Base-by-base conservation (phyloP, 2,113 vertebrate genomes). In the Eclectus roratus region DNA sequence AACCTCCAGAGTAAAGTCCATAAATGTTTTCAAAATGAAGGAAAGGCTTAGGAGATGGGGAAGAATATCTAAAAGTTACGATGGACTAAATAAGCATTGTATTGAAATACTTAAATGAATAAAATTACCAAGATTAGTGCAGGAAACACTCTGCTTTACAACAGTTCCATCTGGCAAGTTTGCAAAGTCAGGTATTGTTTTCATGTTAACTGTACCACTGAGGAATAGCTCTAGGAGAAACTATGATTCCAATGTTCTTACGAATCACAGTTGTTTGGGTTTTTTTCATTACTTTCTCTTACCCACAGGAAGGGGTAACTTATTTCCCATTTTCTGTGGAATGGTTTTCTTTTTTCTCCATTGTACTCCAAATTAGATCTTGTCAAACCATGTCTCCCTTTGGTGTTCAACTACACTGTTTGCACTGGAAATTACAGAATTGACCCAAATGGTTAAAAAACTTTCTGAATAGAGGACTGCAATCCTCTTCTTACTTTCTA, bases 211-310 rank as follows among this genome's bases (percentile, higher is more conserved):
- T 49, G 12, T 24, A 53, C 18, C 49, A n/a, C 44, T 66, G 29
- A 73, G 31, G 24, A 83, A 63, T 10, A 58, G 7, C 43, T 47
- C 43, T 64, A 68, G 52, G 10, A 81, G 21, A 60, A 94, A 50
- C 10, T 29, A 70, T n/a, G 5, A 37, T 79, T 87, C 46, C 11
- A 31, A 1, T 29, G 5, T 50, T 37, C n/a, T 83, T 78, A 53
- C 2, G 6, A 79, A 46, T 16, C 7, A 23, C 2, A 1, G 4
- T 35, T 39, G 33, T 44, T 46, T 47, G 7, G 1, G 12, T 12
- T 8, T 65, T 43, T 39, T 35, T 7, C 6, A 8, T 39, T 71
- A 10, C 5, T 74, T 79, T 84, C 8, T 80, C 29, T 79, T 61
- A 29, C 43, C 18, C 33, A 47, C 11, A 35, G 16, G 9, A 60